These are phyloP conservation scores for Acleris literana DNA, from an alignment of 2,888 invertebrate genomes.

Conservation along the genomic window DNA sequence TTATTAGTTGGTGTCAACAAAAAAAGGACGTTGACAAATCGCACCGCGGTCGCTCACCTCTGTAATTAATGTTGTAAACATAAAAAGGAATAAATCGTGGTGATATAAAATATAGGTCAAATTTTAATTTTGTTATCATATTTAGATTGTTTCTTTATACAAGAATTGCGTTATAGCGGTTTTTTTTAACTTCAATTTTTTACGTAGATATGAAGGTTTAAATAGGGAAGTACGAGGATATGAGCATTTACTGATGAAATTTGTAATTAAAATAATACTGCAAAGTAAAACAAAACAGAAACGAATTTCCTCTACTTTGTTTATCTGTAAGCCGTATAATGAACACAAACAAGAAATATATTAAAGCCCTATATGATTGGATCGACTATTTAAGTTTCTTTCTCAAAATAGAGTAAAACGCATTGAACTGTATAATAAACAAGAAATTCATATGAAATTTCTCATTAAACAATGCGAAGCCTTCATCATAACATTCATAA, in stretches of 20 bases:
- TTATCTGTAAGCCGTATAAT: not conserved
- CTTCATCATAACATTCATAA: not conserved
- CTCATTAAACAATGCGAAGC: not conserved
- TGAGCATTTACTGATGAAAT: too few relatives aligned
- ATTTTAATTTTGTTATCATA: not conserved
- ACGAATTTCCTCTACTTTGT: not conserved
- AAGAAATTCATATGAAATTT: not conserved
- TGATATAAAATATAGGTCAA: not conserved
- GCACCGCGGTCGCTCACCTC: conserved; percentile 56
- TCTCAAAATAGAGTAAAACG: not conserved
- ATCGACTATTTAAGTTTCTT: not conserved
- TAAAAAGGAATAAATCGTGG: conserved; percentile 3
- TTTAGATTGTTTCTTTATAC: too few relatives aligned
- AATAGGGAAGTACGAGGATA: too few relatives aligned
- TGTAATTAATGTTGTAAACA: conserved; percentile 14
- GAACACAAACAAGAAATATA: not conserved
- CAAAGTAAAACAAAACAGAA: too few relatives aligned
- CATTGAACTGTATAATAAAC: not conserved
- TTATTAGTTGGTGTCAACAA: conserved; percentile 54
- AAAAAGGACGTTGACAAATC: conserved; percentile 59
- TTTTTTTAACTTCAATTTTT: too few relatives aligned
- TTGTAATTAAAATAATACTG: too few relatives aligned
- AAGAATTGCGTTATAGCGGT: too few relatives aligned
- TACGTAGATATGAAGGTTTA: too few relatives aligned
- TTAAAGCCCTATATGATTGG: not conserved